Conservation (phyloP, 2,113 vertebrate genomes). For the Lepus timidus region DNA sequence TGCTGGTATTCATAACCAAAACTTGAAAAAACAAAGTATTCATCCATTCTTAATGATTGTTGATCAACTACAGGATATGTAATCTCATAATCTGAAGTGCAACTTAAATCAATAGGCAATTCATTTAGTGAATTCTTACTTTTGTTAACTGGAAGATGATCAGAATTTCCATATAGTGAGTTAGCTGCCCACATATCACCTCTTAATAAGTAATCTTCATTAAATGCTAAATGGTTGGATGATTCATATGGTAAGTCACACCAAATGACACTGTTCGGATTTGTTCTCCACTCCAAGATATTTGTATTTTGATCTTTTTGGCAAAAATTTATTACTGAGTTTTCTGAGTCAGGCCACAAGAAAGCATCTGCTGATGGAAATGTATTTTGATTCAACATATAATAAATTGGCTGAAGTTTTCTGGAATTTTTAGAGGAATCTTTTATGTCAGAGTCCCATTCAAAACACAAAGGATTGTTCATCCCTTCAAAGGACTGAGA, state of each 20-base stretch:
- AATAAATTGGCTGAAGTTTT: slow-evolving; percentile 82
- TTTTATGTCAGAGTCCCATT: slow-evolving; percentile 84
- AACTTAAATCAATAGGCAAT: slow-evolving; percentile 90
- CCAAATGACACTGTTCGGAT: slow-evolving; percentile 86
- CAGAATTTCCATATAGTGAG: slow-evolving; percentile 87
- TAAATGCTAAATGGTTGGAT: slow-evolving; percentile 89
- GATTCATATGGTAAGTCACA: slow-evolving; percentile 83
- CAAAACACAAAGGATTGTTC: slow-evolving; percentile 80
- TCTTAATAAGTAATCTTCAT: slow-evolving; percentile 91
- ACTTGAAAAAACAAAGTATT: slow-evolving; percentile 88
- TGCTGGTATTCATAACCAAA: slow-evolving; percentile 94
- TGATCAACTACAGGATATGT: slow-evolving; percentile 84
- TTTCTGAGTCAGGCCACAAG: slow-evolving; percentile 83
- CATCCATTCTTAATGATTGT: slow-evolving; percentile 86
- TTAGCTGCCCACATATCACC: slow-evolving; percentile 87
- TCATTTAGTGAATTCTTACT: slow-evolving; percentile 85
- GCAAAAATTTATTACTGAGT: slow-evolving; percentile 85
- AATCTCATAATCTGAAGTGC: slow-evolving; percentile 84
- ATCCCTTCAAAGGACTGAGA: slow-evolving; percentile 81
- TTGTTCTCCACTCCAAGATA: slow-evolving; percentile 85
- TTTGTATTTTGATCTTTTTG: slow-evolving; percentile 88
- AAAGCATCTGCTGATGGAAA: slow-evolving; percentile 77
- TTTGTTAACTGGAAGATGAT: slow-evolving; percentile 84
- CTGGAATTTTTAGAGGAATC: slow-evolving; percentile 62
- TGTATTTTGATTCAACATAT: slow-evolving; percentile 82